Evolutionary conservation across 2,797 vertebrate species (phyloP), one percentile per base, ranked within the genome.

Genomic region (Karalla daura): DNA sequence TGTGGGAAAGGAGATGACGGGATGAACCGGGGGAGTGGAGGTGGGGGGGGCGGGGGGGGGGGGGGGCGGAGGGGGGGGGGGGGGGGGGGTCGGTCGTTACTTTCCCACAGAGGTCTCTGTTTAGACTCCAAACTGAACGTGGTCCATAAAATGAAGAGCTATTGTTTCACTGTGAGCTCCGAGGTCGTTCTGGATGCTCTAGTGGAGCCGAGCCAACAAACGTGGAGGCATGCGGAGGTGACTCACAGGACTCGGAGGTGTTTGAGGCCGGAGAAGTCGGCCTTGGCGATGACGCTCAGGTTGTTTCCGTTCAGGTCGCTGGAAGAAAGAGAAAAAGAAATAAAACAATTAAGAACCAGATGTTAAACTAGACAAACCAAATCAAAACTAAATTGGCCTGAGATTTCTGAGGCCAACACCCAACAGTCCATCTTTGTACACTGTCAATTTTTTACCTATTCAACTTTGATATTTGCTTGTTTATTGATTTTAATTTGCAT

Each of bases 281-380:
- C 90, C 91, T 95, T 98, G 70, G 87, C 92, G 90, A 98, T 92
- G 53, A 93, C 81, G 0, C 96, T 96, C 88, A 98, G 94, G 83
- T 98, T 98, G 92, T 98, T 98, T 62, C 95, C 95, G 0, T 98
- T 97, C 88, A 98, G 94, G 61, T 98, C 96, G 40, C 96, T 98
- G 91, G 0, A 45, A 79, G 47, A 81, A 9, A 73, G 49, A 8
- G 1, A 50, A 40, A 2, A 53, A 37, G 8, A 56, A 10, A 30
- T 27, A 13, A 39, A 36, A 20, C 40, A 21, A 7, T 78, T 37
- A 78, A 47, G 58, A 5, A 39, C n/a, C 27, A 44, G 21, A 3
- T 14, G 50, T n/a, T 21, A 1, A 35, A 28, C 9, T 3, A 32
- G 7, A 13, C 10, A 3, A 10, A 35, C 14, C 14, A 12, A n/a